Evolutionary conservation across 1,140 invertebrate genomes (phyloP), one percentile per base, ranked within the genome.

Genomic region (Eurosta solidaginis): DNA sequence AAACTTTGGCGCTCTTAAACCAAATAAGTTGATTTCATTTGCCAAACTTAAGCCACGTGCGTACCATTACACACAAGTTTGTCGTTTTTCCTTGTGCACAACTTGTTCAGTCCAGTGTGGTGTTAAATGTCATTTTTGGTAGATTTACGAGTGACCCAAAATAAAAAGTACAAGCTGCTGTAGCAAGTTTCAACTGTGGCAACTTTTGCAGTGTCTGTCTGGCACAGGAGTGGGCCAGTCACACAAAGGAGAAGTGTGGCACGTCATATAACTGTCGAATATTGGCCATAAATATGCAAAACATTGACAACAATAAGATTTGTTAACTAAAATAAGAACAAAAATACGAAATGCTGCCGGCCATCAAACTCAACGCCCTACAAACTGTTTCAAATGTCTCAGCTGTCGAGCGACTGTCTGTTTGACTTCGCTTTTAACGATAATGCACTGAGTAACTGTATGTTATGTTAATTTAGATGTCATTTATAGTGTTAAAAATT

Each of bases 401-500:
- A 68, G n/a, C 3, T 36, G 29, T 40, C 33, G 33, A 36, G 14
- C 33, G 40, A 40, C n/a, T 22, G 33, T 42, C n/a, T 22, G 49
- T 22, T 17, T 25, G 29, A 3, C 14, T n/a, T 17, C 7, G 33
- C 20, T 22, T 20, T 29, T 4, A 10, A 40, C 20, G 29, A 63
- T 12, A 40, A 40, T 20, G 36, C 59, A 68, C 33, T 20, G 40
- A 42, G 40, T 40, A 40, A 68, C 33, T 40, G 59, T n/a, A n/a
- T n/a, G n/a, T n/a, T n/a, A n/a, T n/a, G n/a, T 42, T 68, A 68
- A 68, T 68, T 68, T 68, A 68, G 33, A 33, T 68, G 59, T 68
- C 59, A 68, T n/a, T 68, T 68, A n/a, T 36, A 17, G 59, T 68
- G n/a, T 14, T 40, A 59, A 59, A 36, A 17, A 3, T 22, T 42